Evolutionary conservation across 2,113 vertebrate genomes (phyloP).

Genomic region (Brienomyrus brachyistius): DNA sequence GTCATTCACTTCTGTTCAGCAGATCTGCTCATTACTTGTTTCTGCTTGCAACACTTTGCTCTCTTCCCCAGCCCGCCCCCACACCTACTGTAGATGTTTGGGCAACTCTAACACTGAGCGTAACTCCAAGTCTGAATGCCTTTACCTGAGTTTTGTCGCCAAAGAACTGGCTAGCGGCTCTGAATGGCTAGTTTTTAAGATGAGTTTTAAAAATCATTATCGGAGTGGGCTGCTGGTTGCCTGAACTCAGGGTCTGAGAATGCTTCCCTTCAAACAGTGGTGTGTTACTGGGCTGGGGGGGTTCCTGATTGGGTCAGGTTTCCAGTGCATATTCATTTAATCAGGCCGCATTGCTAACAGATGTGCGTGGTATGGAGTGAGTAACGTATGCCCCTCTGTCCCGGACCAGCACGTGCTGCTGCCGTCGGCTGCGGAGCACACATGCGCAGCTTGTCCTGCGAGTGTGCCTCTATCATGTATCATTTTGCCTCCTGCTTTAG

Average conservation of each 20-base stretch:
- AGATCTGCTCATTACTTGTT: background rate
- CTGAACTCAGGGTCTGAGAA: conserved; percentile 2
- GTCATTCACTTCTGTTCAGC: background rate
- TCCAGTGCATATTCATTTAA: conserved; percentile 51
- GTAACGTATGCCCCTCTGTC: conserved; percentile 31
- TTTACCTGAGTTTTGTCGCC: background rate
- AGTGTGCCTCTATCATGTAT: conserved; percentile 14
- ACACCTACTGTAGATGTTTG: background rate
- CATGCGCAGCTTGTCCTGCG: background rate
- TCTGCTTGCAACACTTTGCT: background rate
- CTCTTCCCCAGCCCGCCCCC: background rate
- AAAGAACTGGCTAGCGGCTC: background rate
- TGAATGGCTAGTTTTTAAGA: background rate
- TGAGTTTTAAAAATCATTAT: conserved; percentile 3
- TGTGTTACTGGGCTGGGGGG: conserved; percentile 27
- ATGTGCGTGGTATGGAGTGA: conserved; percentile 39
- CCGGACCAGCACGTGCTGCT: conserved; percentile 41
- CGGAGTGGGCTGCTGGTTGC: background rate
- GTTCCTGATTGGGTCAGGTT: conserved; percentile 42
- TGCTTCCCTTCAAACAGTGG: conserved; percentile 3
- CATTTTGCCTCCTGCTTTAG: background rate
- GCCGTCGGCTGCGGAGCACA: conserved; percentile 32
- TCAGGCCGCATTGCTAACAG: conserved; percentile 57
- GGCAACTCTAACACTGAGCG: background rate
- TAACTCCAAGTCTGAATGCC: background rate